Evolutionary conservation across 2,888 invertebrate genomes (phyloP).

Genomic region (Stenodera caucasica): DNA sequence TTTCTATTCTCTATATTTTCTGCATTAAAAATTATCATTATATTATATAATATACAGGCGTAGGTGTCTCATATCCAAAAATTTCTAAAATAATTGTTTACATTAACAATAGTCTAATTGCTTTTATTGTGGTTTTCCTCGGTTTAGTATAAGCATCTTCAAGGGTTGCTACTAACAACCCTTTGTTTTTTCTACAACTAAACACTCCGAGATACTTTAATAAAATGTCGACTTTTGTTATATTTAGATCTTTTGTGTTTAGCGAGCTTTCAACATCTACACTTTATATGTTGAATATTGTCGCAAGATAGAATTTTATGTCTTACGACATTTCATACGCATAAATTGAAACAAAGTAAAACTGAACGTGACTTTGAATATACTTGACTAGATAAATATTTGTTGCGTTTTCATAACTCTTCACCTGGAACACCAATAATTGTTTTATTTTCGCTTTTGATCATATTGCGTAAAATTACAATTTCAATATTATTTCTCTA

Average conservation of each 20-base stretch:
- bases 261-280: background rate
- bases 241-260: background rate
- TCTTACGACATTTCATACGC: slow-evolving; percentile 49
- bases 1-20: slow-evolving; percentile 39
- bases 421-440: slow-evolving; percentile 49
- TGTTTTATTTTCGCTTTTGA: background rate
- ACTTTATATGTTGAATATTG: slow-evolving; percentile 18
- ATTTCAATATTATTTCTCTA: too few relatives aligned
- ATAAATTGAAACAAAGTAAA: slow-evolving; percentile 55
- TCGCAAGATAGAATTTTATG: slow-evolving; percentile 40
- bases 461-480: too few relatives aligned
- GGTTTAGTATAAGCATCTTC: background rate
- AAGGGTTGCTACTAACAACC: background rate
- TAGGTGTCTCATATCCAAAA: too few relatives aligned
- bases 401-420: slow-evolving; percentile 53
- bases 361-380: slow-evolving; percentile 55
- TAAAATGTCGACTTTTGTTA: background rate
- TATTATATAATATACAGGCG: too few relatives aligned
- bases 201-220: background rate
- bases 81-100: background rate
- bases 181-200: background rate
- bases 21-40: too few relatives aligned
- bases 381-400: slow-evolving; percentile 54
- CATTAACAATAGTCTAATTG: slow-evolving; percentile 12
- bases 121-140: slow-evolving; percentile 13